Evolutionary conservation across 1,140 invertebrate genomes (phyloP).

Genomic region (Musca vetustissima): DNA sequence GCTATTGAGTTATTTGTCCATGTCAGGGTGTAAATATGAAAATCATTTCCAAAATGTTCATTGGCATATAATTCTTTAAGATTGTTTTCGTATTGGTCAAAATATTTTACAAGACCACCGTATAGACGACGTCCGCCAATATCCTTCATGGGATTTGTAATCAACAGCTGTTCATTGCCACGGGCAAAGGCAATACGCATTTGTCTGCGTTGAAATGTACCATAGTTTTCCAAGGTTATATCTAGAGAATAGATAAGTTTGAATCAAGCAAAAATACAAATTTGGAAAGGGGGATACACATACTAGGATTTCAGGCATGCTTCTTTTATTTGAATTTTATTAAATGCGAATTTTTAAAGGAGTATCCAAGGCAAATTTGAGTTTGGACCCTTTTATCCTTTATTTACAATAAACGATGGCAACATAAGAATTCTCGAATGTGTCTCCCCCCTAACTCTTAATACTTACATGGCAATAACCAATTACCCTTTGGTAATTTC

Average conservation of each 20-base stretch:
- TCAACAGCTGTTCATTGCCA: not conserved
- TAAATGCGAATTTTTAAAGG: no score
- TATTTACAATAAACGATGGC: no score
- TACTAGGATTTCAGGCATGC: no score
- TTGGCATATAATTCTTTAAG: not conserved
- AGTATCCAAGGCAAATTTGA: no score
- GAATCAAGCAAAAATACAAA: not conserved
- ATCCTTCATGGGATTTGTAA: not conserved
- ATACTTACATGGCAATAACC: conserved; percentile 69
- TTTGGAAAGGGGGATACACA: no score
- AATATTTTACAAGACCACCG: not conserved
- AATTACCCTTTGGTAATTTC: conserved; percentile 74
- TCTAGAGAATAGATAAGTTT: not conserved
- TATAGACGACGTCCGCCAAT: not conserved
- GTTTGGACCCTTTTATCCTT: no score
- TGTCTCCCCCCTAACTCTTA: no score
- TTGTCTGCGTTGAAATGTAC: not conserved
- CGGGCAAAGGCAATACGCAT: conserved; percentile 6
- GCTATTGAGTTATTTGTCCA: conserved; percentile 63
- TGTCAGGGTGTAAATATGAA: conserved; percentile 65
- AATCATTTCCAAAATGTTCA: conserved; percentile 61
- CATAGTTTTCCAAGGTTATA: not conserved
- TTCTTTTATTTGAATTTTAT: no score
- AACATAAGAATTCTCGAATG: no score
- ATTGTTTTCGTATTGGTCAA: not conserved